A percentile compares a stretch with the other conserved stretches of the same genome.
phyloP scores from a whole-genome alignment of 2,113 vertebrate genomes.

The Ochotona princeps region DNA sequence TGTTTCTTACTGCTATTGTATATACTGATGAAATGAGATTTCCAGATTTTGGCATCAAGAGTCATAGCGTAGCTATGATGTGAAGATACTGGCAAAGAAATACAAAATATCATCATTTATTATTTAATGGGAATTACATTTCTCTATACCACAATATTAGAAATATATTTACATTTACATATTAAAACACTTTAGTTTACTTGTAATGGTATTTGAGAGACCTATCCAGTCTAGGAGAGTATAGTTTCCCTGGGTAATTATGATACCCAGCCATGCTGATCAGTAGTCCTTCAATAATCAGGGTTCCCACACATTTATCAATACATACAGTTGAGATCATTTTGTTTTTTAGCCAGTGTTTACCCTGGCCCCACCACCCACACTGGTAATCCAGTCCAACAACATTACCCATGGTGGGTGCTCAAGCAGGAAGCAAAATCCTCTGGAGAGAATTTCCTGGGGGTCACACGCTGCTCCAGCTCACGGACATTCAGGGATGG shows the following conservation, averaged over 20 bases:
- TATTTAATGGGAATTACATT: not conserved
- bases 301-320: not conserved
- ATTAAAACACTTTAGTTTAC: not conserved
- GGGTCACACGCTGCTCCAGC: fast-evolving
- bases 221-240: not conserved
- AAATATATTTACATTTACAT: not conserved
- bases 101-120: not conserved
- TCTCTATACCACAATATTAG: not conserved
- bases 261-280: slow-evolving; percentile 37
- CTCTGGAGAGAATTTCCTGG: not conserved
- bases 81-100: not conserved
- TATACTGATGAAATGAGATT: not conserved
- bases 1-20: not conserved
- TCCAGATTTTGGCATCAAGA: not conserved
- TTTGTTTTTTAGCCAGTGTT: not conserved
- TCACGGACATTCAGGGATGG: not conserved
- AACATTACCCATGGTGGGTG: slow-evolving; percentile 58
- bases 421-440: slow-evolving; percentile 53
- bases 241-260: not conserved
- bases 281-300: not conserved
- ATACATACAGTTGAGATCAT: not conserved
- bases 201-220: not conserved
- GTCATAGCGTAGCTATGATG: not conserved
- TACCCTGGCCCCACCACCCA: not conserved
- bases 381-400: not conserved